These are phyloP conservation scores for Apostichopus californicus DNA, from an alignment of 35 echinoderm and acorn worm species.

Conservation along the genomic window DNA sequence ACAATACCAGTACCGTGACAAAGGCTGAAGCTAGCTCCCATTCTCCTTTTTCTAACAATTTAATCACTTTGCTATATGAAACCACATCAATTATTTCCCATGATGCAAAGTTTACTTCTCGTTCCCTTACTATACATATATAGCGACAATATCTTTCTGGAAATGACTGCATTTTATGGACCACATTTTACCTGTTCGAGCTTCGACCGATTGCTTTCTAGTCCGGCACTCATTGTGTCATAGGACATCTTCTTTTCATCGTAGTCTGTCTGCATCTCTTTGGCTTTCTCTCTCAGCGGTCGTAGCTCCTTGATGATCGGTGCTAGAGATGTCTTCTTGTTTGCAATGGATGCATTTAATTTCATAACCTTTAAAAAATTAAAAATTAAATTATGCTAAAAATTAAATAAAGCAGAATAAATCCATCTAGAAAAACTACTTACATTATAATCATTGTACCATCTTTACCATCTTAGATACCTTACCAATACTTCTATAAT, in stretches of 20 bases:
- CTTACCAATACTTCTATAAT: no score
- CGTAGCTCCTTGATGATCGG: conserved; percentile 92
- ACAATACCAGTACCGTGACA: no score
- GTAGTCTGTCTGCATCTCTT: conserved; percentile 78
- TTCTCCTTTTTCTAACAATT: no score
- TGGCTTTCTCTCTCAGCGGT: conserved; percentile 73
- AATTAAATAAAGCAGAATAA: no score
- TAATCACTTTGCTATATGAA: no score
- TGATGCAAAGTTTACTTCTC: no score
- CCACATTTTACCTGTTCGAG: conserved; percentile 79
- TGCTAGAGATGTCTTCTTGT: conserved; percentile 84
- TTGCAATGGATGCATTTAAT: conserved; percentile 79
- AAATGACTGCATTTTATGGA: not conserved
- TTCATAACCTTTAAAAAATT: conserved; percentile 67
- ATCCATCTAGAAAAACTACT: no score
- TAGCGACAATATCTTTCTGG: not conserved
- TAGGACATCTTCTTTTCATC: conserved; percentile 82
- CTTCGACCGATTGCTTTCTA: conserved; percentile 93
- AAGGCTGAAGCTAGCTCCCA: no score
- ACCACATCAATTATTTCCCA: no score
- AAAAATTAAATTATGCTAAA: not conserved
- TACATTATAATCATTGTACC: no score
- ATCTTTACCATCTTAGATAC: no score
- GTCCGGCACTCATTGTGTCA: conserved; percentile 83
- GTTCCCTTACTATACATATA: not conserved